Evolutionary conservation across 2,113 vertebrate genomes (phyloP), one percentile per base, ranked within the genome.

Genomic region (Heliornis fulica): DNA sequence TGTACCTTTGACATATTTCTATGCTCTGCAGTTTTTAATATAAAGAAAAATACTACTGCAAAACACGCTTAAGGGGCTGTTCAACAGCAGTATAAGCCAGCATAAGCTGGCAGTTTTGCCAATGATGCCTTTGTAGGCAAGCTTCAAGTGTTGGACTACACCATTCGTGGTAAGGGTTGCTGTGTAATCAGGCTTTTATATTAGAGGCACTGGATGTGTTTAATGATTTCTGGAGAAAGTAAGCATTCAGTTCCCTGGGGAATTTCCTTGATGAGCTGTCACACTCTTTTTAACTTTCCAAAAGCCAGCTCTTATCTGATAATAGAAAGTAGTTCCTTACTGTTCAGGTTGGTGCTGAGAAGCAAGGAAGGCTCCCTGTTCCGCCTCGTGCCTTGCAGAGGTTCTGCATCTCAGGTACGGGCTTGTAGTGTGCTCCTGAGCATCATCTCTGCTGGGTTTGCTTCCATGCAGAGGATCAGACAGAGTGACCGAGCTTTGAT

Each of bases 161-260:
- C 14, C 2, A 16, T 68, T 80, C 72, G 65, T 3, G 2, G 15
- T 21, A 56, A 6, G 18, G 36, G 9, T 38, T 94, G 63, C 50
- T 69, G 31, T 1, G 0, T 48, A 59, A 70, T 54, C 0, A 0
- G 28, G 32, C 53, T 69, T 50, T 15, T 26, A 3, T 31, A 15
- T 60, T 60, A 20, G 63, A 93, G 76, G n/a, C 31, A 85, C 36
- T 72, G 63, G 9, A 72, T 54, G 29, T 34, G 17, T 59, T 89
- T 90, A 0, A 3, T 65, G 59, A 61, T 74, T 92, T 88, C 82
- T 91, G 41, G 41, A 69, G 75, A 65, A 80, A 23, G 32, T 41
- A 53, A 77, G 38, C 9, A 26, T 76, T 77, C 16, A 16, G 8
- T 83, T 83, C 38, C 64, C 56, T 53, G 65, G 16, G 57, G 26